A percentile compares a stretch with the other conserved stretches of the same genome.
Conservation (phyloP, 2,888 invertebrate species). For the Hypsopygia costalis region DNA sequence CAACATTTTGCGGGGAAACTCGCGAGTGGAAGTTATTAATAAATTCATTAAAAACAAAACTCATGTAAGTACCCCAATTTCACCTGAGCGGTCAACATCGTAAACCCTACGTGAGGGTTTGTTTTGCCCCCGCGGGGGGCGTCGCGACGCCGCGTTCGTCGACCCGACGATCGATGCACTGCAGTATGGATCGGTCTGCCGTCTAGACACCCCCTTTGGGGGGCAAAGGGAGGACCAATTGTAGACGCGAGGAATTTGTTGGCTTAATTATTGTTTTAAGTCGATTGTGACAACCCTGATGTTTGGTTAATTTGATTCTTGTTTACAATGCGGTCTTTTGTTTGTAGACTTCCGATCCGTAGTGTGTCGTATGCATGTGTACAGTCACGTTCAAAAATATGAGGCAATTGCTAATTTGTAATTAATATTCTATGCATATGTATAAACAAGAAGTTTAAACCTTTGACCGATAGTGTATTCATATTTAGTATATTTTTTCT, state of each 20-base stretch:
- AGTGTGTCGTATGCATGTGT: too few relatives aligned
- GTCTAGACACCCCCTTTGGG: conserved; percentile 61
- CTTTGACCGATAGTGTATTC: too few relatives aligned
- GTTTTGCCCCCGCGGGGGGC: conserved; percentile 47
- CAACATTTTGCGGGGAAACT: background rate
- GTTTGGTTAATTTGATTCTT: background rate
- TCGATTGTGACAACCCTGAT: conserved; percentile 19
- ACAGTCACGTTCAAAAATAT: too few relatives aligned
- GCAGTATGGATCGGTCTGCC: conserved; percentile 75
- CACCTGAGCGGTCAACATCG: conserved; percentile 58
- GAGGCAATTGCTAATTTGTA: too few relatives aligned
- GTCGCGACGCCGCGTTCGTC: conserved; percentile 49
- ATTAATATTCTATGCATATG: too few relatives aligned
- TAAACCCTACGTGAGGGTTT: conserved; percentile 34
- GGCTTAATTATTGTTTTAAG: conserved; percentile 52
- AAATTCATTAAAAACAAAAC: conserved; percentile 8
- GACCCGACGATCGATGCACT: conserved; percentile 65
- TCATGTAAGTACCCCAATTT: conserved; percentile 34
- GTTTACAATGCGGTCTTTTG: background rate
- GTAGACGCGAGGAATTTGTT: conserved; percentile 51
- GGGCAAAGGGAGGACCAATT: conserved; percentile 34
- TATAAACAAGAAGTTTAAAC: too few relatives aligned
- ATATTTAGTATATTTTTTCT: too few relatives aligned
- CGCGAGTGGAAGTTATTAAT: too few relatives aligned
- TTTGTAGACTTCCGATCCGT: background rate